Evolutionary conservation across 2,797 vertebrate genomes (phyloP).

Genomic region (Micrastur ruficollis): DNA sequence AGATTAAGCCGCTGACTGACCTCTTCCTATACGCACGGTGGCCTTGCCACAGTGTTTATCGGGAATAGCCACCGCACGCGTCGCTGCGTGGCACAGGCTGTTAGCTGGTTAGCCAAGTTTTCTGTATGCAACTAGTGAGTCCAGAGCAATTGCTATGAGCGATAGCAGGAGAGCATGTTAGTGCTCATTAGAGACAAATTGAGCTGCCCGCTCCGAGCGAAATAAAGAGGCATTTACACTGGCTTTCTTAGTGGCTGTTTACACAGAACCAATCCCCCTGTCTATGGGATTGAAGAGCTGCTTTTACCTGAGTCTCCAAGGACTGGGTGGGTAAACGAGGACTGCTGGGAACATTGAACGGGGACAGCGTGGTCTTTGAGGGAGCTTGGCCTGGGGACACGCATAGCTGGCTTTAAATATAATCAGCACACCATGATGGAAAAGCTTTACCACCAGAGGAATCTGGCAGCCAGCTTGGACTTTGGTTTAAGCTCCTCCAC

Average conservation of each 20-base stretch:
- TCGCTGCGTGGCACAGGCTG: neutral
- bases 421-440: accelerated
- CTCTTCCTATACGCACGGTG: accelerated
- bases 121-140: neutral
- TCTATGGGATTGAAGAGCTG: neutral
- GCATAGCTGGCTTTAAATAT: neutral
- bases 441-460: neutral
- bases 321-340: neutral
- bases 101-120: neutral
- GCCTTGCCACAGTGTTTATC: neutral
- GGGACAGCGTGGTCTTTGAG: neutral
- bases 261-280: neutral
- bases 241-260: neutral
- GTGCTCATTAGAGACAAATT: conserved; percentile 38
- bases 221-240: conserved; percentile 42
- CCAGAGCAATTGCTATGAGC: neutral
- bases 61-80: accelerated
- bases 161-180: neutral
- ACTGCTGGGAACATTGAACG: accelerated
- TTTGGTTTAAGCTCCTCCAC: neutral
- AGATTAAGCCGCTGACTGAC: accelerated
- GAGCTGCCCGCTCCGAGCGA: conserved; percentile 21
- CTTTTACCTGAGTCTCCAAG: neutral
- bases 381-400: neutral
- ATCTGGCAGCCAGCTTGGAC: neutral